Conservation (phyloP, 2,888 invertebrate species). For the Dryococelus australis region DNA sequence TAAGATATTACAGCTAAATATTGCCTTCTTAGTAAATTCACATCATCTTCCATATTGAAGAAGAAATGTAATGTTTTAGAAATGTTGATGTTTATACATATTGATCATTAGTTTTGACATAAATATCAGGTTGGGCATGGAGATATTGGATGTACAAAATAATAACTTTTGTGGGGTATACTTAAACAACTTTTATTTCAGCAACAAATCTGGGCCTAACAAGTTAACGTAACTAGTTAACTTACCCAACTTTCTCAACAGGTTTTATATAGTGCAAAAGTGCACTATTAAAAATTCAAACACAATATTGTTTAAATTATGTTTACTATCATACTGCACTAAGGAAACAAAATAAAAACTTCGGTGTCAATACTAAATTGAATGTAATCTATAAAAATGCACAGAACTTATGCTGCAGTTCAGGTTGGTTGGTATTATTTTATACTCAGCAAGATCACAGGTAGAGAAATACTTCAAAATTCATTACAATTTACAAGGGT, state of each 20-base stretch:
- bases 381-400: not conserved
- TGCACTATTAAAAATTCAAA: not conserved
- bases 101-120: too few species aligned
- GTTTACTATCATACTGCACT: not conserved
- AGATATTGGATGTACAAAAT: too few species aligned
- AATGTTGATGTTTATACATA: too few species aligned
- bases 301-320: not conserved
- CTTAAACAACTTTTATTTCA: constrained; percentile 24
- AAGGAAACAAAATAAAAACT: not conserved
- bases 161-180: too few species aligned
- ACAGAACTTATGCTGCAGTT: not conserved
- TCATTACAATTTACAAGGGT: not conserved
- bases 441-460: not conserved
- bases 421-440: not conserved
- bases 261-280: not conserved
- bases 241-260: not conserved
- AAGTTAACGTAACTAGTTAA: constrained; percentile 23
- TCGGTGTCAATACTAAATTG: not conserved
- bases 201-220: constrained; percentile 27
- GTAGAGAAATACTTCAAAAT: not conserved
- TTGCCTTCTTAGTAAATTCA: too few species aligned
- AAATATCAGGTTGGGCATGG: too few species aligned
- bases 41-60: too few species aligned
- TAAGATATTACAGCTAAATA: too few species aligned
- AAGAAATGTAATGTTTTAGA: too few species aligned